Evolutionary conservation across 1,140 invertebrate species (phyloP).

Genomic region (Pygmarrhopalites habei): DNA sequence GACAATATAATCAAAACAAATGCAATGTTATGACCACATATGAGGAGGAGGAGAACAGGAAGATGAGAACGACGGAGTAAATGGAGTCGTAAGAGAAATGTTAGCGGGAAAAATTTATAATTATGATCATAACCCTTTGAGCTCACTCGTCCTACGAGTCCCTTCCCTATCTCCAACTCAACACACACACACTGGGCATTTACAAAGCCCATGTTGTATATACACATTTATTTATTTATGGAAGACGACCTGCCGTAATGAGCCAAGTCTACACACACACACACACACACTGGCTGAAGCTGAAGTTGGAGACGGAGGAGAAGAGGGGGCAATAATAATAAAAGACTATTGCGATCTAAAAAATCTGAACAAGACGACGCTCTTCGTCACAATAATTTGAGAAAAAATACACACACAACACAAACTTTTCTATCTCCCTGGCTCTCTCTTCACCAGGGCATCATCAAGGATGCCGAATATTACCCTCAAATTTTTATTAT

Average conservation of each 20-base stretch:
- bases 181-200: too few species aligned
- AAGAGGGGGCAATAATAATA: conserved; percentile 11
- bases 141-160: too few species aligned
- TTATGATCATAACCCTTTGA: conserved; percentile 3
- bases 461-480: conserved; percentile 8
- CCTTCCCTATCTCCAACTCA: too few species aligned
- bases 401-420: conserved; percentile 1
- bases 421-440: too few species aligned
- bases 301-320: too few species aligned
- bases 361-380: not conserved
- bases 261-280: too few species aligned
- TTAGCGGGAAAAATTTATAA: not conserved
- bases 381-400: not conserved
- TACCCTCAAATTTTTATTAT: not conserved
- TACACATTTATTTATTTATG: too few species aligned
- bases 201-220: too few species aligned
- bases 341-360: not conserved
- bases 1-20: conserved; percentile 1
- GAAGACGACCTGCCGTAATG: too few species aligned
- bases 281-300: too few species aligned
- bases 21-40: not conserved
- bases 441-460: too few species aligned
- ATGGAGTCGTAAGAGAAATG: not conserved
- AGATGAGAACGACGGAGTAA: not conserved
- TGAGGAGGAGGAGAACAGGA: not conserved